Percentiles rank a stretch among this genome's conserved stretches.
These are phyloP conservation scores for Morpho achilles DNA, from an alignment of 2,888 invertebrate genomes.

Conservation along the genomic window DNA sequence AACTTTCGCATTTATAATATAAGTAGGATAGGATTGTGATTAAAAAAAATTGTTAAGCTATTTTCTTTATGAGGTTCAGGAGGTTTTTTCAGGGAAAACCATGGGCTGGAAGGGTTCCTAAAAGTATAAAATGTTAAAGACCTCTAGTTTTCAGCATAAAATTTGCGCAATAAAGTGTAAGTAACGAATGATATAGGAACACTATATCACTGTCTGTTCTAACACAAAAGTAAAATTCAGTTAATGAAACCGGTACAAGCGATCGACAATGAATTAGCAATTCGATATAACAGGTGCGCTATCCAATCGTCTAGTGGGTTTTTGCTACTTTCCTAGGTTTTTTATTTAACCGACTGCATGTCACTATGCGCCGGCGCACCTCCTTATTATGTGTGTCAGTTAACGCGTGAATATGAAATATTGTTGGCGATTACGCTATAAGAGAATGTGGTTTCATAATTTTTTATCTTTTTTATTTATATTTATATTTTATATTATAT, in stretches of 20 bases:
- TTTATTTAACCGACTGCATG: constrained; percentile 28
- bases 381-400: constrained; percentile 23
- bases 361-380: constrained; percentile 23
- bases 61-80: too few relatives aligned
- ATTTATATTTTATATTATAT: too few relatives aligned
- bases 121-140: too few relatives aligned
- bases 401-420: constrained; percentile 11
- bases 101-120: too few relatives aligned
- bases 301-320: constrained; percentile 30
- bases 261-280: constrained; percentile 13
- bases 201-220: too few relatives aligned
- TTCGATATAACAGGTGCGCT: constrained; percentile 25
- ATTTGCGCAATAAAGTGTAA: too few relatives aligned
- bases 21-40: too few relatives aligned
- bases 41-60: too few relatives aligned
- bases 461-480: too few relatives aligned
- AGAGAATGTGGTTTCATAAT: constrained; percentile 1
- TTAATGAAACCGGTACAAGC: neutral
- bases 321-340: constrained; percentile 37
- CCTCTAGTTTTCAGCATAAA: too few relatives aligned
- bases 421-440: neutral
- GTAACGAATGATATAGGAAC: neutral
- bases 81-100: too few relatives aligned
- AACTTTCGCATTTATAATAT: too few relatives aligned
- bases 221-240: neutral